Percentiles rank a stretch among this genome's conserved stretches.
Evolutionary conservation across 2,797 vertebrate genomes (phyloP).

Genomic region (Eulemur mongoz): DNA sequence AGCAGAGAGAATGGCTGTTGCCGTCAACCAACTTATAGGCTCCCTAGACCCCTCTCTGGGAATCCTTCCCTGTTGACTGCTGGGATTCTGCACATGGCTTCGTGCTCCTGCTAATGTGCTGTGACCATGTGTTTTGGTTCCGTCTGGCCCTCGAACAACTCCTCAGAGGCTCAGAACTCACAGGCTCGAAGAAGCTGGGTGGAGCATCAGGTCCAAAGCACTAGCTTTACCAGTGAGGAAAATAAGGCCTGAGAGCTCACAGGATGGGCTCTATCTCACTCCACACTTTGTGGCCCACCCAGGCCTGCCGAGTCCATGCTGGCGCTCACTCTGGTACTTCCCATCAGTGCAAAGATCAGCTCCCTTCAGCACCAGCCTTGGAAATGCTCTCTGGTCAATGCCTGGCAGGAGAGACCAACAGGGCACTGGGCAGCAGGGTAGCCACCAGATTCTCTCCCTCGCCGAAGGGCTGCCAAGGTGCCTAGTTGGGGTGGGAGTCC

Average conservation of each 20-base stretch:
- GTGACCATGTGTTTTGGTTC: not conserved
- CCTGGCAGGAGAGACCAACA: not conserved
- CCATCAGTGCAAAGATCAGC: not conserved
- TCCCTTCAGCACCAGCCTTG: not conserved
- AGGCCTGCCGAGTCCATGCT: not conserved
- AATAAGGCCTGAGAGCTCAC: not conserved
- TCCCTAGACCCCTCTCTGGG: not conserved
- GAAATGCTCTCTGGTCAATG: not conserved
- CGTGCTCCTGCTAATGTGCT: not conserved
- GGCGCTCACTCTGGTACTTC: not conserved
- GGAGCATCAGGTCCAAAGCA: not conserved
- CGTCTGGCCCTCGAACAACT: accelerated
- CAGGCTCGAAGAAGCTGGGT: not conserved
- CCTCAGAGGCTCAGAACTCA: not conserved
- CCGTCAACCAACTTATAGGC: not conserved
- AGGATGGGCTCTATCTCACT: not conserved
- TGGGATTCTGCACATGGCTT: not conserved
- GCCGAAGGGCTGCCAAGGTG: not conserved
- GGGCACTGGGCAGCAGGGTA: not conserved
- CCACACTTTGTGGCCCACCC: too few species aligned
- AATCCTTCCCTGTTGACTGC: not conserved
- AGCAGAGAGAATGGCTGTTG: not conserved
- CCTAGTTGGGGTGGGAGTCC: not conserved
- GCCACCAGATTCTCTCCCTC: not conserved
- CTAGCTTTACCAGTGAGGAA: not conserved